A percentile compares a stretch with the other conserved stretches of the same genome.
Conservation (phyloP, 2,888 invertebrate species). For the Carpatolechia fugitivella region DNA sequence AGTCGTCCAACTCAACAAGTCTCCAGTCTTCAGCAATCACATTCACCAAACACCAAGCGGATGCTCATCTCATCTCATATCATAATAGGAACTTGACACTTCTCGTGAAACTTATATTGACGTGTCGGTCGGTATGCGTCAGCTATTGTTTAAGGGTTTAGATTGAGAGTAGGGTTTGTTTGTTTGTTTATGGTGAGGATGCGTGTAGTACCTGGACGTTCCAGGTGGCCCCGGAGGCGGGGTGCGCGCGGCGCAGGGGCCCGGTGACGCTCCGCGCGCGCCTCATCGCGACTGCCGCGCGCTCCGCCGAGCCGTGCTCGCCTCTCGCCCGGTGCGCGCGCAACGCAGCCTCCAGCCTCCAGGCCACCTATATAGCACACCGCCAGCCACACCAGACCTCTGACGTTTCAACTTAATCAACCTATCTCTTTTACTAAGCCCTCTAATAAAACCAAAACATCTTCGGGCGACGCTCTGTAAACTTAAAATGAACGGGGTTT, state of each 20-base stretch:
- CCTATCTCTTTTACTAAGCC: background rate
- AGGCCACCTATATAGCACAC: conserved; percentile 45
- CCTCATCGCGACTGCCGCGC: conserved; percentile 69
- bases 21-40: conserved; percentile 37
- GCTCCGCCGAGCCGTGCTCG: conserved; percentile 31
- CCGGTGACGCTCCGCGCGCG: conserved; percentile 78
- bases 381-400: conserved; percentile 2
- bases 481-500: background rate
- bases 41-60: conserved; percentile 24
- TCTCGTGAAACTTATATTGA: no score
- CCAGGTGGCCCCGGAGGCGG: conserved; percentile 91
- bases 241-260: conserved; percentile 84
- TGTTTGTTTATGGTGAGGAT: background rate
- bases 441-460: background rate
- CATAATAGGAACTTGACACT: background rate
- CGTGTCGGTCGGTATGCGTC: background rate
- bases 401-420: background rate
- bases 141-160: background rate
- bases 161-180: background rate
- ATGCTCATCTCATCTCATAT: no score
- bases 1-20: conserved; percentile 69
- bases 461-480: background rate
- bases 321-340: conserved; percentile 49
- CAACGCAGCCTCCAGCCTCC: conserved; percentile 66
- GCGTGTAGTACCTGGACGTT: conserved; percentile 83